These are phyloP conservation scores for Strongylocentrotus purpuratus DNA, from an alignment of 35 echinoderm and acorn worm genomes.

Conservation along the genomic window DNA sequence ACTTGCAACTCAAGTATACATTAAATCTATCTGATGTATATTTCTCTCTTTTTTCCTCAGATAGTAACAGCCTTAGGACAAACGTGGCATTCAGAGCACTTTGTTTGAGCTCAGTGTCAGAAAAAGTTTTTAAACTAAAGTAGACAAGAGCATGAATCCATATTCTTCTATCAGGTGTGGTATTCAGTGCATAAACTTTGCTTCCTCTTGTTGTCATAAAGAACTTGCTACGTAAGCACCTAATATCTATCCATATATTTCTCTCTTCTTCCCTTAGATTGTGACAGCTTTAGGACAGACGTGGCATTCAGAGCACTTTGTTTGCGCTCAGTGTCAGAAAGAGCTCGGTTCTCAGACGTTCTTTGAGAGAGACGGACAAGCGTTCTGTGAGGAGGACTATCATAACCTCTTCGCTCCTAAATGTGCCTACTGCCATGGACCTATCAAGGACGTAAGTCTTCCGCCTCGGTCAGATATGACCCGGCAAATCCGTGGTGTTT, in stretches of 20 bases:
- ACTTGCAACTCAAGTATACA: conserved; percentile 55
- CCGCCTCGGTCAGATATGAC: too few species aligned
- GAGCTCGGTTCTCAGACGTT: conserved; percentile 89
- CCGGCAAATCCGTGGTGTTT: too few species aligned
- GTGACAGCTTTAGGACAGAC: conserved; percentile 96
- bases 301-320: conserved; percentile 97
- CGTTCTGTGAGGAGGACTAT: conserved; percentile 93
- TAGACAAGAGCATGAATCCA: too few species aligned
- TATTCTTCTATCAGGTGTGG: conserved; percentile 58
- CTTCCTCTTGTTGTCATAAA: conserved; percentile 65
- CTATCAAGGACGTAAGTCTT: conserved; percentile 90
- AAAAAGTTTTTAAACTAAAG: conserved; percentile 23
- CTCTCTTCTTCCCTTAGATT: conserved; percentile 63
- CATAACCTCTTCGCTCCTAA: conserved; percentile 88
- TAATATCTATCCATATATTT: background rate
- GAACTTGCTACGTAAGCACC: conserved; percentile 65
- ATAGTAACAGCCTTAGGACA: conserved; percentile 96
- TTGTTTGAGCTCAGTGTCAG: conserved; percentile 78
- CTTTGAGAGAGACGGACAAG: conserved; percentile 91
- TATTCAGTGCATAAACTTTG: conserved; percentile 82
- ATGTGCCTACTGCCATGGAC: conserved; percentile 92
- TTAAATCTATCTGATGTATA: background rate
- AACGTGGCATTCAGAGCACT: conserved; percentile 98
- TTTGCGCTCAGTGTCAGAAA: conserved; percentile 72
- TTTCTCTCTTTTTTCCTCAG: conserved; percentile 49